phyloP scores from a whole-genome alignment of 1,140 invertebrate genomes.

The Maniola jurtina region DNA sequence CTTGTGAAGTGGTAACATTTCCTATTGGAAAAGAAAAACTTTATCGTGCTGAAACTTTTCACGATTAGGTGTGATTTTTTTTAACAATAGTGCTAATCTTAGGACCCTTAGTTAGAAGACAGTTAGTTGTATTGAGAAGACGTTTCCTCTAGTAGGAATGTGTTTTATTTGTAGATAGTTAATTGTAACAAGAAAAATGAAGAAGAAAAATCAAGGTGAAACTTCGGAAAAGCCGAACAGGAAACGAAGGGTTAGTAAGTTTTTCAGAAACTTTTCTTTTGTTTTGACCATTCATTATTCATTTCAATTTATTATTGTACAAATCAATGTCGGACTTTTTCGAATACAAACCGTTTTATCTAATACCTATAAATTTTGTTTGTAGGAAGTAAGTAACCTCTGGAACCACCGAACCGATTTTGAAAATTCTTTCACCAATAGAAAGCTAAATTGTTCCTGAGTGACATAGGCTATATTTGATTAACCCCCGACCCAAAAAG shows the following conservation, averaged over 20 bases:
- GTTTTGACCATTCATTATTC: no score
- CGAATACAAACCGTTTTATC: no score
- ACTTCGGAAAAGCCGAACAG: conserved; percentile 52
- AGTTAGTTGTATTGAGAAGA: conserved; percentile 4
- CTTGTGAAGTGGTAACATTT: conserved; percentile 29
- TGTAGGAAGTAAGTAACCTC: no score
- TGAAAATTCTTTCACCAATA: no score
- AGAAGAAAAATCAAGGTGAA: conserved; percentile 47
- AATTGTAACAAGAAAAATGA: conserved; percentile 37
- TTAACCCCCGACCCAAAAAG: no score
- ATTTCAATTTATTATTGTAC: no score
- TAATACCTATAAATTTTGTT: no score
- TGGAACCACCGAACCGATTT: no score
- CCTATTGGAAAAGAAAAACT: conserved; percentile 14
- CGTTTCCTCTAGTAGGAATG: conserved; percentile 5
- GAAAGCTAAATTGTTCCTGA: no score
- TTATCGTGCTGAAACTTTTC: conserved; percentile 12
- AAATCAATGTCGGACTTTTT: no score
- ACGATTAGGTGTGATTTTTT: conserved; percentile 9
- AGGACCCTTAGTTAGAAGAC: not conserved
- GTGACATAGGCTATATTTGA: no score
- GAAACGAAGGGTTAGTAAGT: conserved; percentile 56
- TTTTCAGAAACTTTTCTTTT: no score
- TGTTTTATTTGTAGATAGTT: conserved; percentile 11
- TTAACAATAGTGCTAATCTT: conserved; percentile 3